Evolutionary conservation across 2,888 invertebrate genomes (phyloP).

Genomic region (Oegoconia quadripuncta): DNA sequence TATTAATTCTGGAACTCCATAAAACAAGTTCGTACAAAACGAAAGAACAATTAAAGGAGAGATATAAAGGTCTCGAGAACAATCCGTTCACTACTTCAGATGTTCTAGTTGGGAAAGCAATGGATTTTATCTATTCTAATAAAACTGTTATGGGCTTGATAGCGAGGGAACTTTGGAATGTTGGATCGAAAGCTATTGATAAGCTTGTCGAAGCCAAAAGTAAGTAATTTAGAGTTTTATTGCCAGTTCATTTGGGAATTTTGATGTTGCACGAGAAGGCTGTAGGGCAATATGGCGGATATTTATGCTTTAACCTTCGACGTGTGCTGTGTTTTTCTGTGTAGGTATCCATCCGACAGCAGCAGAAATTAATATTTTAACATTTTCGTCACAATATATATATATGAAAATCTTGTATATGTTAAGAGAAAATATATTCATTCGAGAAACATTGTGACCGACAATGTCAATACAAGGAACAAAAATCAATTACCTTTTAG

Average conservation of each 20-base stretch:
- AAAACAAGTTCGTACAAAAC: constrained; percentile 44
- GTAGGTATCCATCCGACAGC: no score
- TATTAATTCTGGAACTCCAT: constrained; percentile 32
- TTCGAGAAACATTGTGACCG: no score
- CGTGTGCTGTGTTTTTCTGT: background rate
- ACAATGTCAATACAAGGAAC: no score
- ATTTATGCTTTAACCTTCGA: background rate
- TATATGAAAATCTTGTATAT: no score
- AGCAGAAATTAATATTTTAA: no score
- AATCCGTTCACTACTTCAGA: constrained; percentile 39
- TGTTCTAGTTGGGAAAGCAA: constrained; percentile 51
- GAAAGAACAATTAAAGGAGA: constrained; percentile 34
- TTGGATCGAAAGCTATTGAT: constrained; percentile 56
- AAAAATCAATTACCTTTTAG: no score
- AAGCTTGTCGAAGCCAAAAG: constrained; percentile 50
- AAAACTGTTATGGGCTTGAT: constrained; percentile 59
- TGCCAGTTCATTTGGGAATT: background rate
- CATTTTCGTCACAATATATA: no score
- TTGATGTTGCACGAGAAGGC: no score
- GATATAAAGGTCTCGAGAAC: constrained; percentile 28
- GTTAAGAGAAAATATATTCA: no score
- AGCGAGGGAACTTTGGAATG: constrained; percentile 60
- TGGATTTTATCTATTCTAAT: constrained; percentile 63
- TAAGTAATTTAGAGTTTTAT: no score
- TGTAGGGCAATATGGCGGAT: background rate